Conservation (phyloP, 2,113 vertebrate genomes). For the Okapia johnstoni region DNA sequence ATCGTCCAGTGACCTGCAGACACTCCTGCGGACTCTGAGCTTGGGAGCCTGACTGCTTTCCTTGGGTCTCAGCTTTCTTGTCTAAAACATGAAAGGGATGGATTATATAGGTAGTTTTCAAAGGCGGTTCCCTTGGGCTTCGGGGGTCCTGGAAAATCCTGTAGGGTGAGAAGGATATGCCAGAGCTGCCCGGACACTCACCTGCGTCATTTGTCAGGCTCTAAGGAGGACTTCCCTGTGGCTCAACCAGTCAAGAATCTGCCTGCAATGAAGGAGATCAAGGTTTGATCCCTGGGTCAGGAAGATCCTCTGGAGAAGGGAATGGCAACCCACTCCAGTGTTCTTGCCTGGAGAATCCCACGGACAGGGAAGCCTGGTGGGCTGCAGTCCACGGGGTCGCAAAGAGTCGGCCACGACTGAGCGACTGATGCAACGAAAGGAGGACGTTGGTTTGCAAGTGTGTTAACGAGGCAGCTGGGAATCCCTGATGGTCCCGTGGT, state of each 20-base stretch:
- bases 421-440: accelerated
- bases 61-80: neutral
- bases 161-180: neutral
- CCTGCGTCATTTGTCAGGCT: neutral
- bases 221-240: neutral
- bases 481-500: neutral
- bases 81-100: neutral
- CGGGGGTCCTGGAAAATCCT: neutral
- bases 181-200: neutral
- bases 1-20: neutral
- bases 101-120: neutral
- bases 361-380: neutral
- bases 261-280: neutral
- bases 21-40: neutral
- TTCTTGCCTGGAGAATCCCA: neutral
- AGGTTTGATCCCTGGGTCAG: neutral
- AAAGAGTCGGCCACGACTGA: neutral
- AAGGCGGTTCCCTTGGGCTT: neutral
- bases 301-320: neutral
- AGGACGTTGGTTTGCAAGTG: neutral
- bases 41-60: neutral
- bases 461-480: neutral
- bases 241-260: neutral
- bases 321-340: neutral
- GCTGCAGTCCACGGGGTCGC: neutral